Conservation (phyloP, 2,113 vertebrate genomes). For the Dicrurus megarhynchus region DNA sequence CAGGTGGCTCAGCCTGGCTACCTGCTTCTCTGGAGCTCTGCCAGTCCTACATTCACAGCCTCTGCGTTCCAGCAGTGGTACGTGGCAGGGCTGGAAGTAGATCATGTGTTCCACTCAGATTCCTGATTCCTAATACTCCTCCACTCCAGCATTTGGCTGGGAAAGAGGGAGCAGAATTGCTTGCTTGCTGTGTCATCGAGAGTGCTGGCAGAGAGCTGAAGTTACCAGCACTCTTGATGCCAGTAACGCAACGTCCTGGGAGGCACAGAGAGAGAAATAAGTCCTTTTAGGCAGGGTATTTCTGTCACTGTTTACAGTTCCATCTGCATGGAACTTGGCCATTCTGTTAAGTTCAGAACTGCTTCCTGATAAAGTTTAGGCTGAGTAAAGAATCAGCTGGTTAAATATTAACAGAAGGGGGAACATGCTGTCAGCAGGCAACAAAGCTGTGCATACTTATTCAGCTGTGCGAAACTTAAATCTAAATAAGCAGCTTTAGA, state of each 20-base stretch:
- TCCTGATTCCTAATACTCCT: background rate
- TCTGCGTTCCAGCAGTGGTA: background rate
- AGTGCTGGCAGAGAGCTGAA: background rate
- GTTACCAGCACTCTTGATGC: background rate
- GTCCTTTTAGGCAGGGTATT: background rate
- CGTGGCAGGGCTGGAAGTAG: background rate
- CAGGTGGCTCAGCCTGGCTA: background rate
- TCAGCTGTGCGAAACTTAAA: background rate
- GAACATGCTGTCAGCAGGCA: background rate
- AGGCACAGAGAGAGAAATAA: background rate
- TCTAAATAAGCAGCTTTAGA: background rate
- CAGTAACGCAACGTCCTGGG: background rate
- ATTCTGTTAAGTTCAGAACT: background rate
- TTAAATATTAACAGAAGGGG: conserved; percentile 27
- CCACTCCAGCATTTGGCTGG: background rate
- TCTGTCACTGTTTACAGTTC: background rate
- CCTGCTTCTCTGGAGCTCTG: background rate
- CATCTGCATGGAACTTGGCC: background rate
- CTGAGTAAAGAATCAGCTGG: background rate
- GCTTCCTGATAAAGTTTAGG: background rate
- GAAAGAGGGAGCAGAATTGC: background rate
- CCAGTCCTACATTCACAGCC: background rate
- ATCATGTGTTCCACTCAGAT: background rate
- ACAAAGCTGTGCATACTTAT: background rate
- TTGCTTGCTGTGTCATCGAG: background rate